Conservation (phyloP, 1,140 invertebrate genomes). For the Saccostrea glomerata region DNA sequence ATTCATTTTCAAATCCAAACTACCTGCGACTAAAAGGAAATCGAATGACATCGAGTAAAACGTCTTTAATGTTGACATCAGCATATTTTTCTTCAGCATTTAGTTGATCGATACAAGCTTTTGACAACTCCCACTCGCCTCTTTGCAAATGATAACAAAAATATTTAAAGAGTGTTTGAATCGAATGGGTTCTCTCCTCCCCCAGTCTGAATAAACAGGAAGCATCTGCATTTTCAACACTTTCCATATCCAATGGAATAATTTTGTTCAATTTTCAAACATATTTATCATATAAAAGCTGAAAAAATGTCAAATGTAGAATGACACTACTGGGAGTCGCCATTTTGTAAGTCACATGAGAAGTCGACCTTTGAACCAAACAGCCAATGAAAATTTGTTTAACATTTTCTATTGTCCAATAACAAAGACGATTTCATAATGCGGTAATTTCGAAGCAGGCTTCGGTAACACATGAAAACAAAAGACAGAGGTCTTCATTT, state of each 20-base stretch:
- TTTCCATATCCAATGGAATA: neutral
- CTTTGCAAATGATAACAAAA: conserved; percentile 76
- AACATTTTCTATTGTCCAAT: conserved; percentile 22
- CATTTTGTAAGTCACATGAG: conserved; percentile 58
- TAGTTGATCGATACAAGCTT: conserved; percentile 67
- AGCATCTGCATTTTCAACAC: neutral
- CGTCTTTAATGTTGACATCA: conserved; percentile 52
- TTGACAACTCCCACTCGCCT: conserved; percentile 78
- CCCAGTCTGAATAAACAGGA: conserved; percentile 52
- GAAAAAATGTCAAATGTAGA: neutral
- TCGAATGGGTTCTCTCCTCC: conserved; percentile 61
- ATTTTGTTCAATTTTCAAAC: neutral
- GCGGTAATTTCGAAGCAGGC: conserved; percentile 37
- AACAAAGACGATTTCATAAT: neutral
- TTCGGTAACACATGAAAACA: conserved; percentile 36
- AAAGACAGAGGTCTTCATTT: neutral
- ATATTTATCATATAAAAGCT: neutral
- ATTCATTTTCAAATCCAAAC: neutral
- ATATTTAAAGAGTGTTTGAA: conserved; percentile 67
- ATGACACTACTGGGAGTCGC: neutral
- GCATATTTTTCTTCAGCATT: conserved; percentile 9
- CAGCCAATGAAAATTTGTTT: conserved; percentile 34
- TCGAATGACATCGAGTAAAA: conserved; percentile 64
- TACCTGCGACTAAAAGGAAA: conserved; percentile 73
- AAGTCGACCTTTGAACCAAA: conserved; percentile 49